These are phyloP conservation scores for Crotalus horridus DNA, from an alignment of 2,113 vertebrate species.

Conservation along the genomic window DNA sequence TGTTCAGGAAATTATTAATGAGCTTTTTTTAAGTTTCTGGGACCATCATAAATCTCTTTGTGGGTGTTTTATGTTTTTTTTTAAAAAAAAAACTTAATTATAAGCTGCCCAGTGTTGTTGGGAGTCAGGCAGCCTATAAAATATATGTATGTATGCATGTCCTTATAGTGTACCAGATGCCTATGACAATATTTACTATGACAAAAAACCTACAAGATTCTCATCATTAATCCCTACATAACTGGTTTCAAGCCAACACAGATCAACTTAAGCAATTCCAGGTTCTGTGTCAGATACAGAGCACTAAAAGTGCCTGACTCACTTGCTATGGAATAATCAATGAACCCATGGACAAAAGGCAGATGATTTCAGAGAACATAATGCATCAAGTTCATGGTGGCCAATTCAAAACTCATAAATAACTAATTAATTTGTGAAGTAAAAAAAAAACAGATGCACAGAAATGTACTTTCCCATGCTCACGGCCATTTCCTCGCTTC, in stretches of 20 bases:
- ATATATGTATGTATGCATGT: background rate
- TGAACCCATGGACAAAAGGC: background rate
- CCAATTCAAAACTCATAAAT: background rate
- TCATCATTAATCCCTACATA: background rate
- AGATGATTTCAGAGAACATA: background rate
- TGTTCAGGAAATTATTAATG: background rate
- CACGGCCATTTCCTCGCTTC: background rate
- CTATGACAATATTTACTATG: background rate
- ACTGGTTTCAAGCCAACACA: background rate
- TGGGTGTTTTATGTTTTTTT: background rate
- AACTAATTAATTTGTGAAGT: background rate
- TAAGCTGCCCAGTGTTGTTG: background rate
- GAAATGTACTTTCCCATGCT: background rate
- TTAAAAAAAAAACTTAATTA: background rate
- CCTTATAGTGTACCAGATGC: background rate
- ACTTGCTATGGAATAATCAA: background rate
- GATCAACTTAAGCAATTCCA: background rate
- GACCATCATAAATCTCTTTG: background rate
- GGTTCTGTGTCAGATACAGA: background rate
- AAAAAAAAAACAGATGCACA: background rate
- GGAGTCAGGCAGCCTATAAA: background rate
- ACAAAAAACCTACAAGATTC: background rate
- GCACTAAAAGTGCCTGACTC: background rate
- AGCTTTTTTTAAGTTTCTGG: background rate
- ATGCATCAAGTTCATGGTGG: background rate